Base-by-base conservation (phyloP, 2,888 invertebrate genomes). In the Thalpophila matura region DNA sequence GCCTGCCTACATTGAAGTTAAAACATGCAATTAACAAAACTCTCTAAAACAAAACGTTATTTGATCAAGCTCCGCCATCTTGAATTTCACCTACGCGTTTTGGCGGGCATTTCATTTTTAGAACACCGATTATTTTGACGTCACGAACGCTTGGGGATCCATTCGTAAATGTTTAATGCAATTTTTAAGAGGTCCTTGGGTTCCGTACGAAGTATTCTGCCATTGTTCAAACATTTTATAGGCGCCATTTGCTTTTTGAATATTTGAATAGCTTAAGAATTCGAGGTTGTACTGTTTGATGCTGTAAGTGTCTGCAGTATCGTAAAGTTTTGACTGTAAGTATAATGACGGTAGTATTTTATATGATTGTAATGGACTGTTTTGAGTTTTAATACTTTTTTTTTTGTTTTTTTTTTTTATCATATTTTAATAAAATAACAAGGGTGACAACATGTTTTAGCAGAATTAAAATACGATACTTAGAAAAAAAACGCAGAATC, bases 171-270 rank as follows among this genome's bases (percentile, higher is more conserved):
- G 64, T 76, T 68, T 79, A 76, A 74, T 65, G 70, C 67, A 79
- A 73, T 71, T 75, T 79, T 76, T 76, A 76, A 70, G 70, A 76
- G 70, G 64, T 71, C 60, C 65, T 70, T 46, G 58, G 42, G 68
- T 45, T 54, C 64, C 50, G 47, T 55, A 60, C 62, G 40, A 40
- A 51, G 64, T 67, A 58, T 71, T 67, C 70, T 43, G 46, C 49
- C 78, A 67, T 70, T 77, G 75, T 76, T 73, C 69, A 73, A 77
- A 70, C 74, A 67, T 70, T 77, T 77, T 74, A 77, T 69, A 64
- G 63, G 50, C 70, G 18, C 63, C 65, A 69, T 76, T 77, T 70
- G 58, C 70, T 74, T 77, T 74, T 70, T 77, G 65, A 77, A 77
- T 74, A 77, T 70, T 77, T 77, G 61, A 75, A 77, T 68, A 66